Evolutionary conservation across 2,797 vertebrate species (phyloP), one percentile per base, ranked within the genome.

Genomic region (Tauraco hartlaubi): DNA sequence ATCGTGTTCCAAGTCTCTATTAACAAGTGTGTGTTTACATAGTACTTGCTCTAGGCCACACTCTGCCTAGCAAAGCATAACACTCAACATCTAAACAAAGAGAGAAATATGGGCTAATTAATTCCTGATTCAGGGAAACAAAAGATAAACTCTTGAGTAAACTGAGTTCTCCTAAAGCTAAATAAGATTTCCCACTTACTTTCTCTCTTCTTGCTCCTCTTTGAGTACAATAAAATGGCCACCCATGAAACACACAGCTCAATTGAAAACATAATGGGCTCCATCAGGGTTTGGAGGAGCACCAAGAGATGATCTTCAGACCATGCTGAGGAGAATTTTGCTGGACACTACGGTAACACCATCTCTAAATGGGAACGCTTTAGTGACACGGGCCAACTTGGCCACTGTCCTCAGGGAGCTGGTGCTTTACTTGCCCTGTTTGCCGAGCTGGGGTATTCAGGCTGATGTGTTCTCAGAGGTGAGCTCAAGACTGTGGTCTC

Each of bases 71-170:
- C 58, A 91, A 84, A 94, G 44, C 62, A 5, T 33, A 92, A 88
- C 58, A 55, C 31, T 56, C 59, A 88, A 66, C 63, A 89, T 92
- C 63, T 72, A 82, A 94, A 92, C 89, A 83, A 61, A 92, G 61
- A 67, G 13, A 75, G 49, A 39, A 83, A 72, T 46, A 54, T 55
- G 37, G 26, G 17, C 68, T 96, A 95, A 94, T 88, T 94, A 84
- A 85, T 92, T 96, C 95, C 94, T 95, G 81, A 89, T 81, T 85
- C 41, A 20, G 74, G 43, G 44, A 93, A 95, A 83, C 44, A 83
- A 89, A 85, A 83, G 77, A 78, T 41, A 87, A 80, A 76, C 75
- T 89, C 58, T 18, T 48, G 80, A 95, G 46, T 74, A 91, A 95
- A 93, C 39, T 23, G 52, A 84, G 10, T 66, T 94, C 94, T 84